These are phyloP conservation scores for Norana najaformis DNA, from an alignment of 2,888 invertebrate species.

Conservation along the genomic window DNA sequence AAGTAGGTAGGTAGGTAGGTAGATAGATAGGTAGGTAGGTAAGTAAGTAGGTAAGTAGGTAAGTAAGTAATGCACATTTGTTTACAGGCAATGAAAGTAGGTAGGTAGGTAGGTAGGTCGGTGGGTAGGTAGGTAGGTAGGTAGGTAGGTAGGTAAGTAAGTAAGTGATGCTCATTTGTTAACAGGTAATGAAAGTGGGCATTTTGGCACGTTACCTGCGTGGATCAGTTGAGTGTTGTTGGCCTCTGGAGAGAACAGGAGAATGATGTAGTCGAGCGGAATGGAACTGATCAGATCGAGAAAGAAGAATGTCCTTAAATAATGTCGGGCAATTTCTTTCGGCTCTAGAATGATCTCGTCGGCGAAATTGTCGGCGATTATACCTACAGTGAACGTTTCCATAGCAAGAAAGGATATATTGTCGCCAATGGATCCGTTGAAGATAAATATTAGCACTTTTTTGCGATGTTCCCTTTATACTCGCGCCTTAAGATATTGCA, in stretches of 20 bases:
- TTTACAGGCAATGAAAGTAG: no score
- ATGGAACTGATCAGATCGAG: slow-evolving; percentile 98
- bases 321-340: slow-evolving; percentile 96
- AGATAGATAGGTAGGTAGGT: no score
- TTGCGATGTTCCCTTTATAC: background rate
- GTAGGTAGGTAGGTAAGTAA: no score
- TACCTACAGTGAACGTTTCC: slow-evolving; percentile 71
- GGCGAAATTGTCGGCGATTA: slow-evolving; percentile 89
- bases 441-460: background rate
- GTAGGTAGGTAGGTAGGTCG: no score
- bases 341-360: slow-evolving; percentile 90
- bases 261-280: slow-evolving; percentile 98
- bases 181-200: no score
- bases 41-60: no score
- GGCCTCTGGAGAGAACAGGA: slow-evolving; percentile 81
- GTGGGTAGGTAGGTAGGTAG: no score
- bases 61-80: no score
- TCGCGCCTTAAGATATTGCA: background rate
- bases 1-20: no score
- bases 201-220: slow-evolving; percentile 53
- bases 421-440: background rate
- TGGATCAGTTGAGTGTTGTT: slow-evolving; percentile 60
- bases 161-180: no score
- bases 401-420: background rate
- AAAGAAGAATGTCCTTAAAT: slow-evolving; percentile 98